phyloP scores from a whole-genome alignment of 2,797 vertebrate genomes.

The Xenentodon cancila region DNA sequence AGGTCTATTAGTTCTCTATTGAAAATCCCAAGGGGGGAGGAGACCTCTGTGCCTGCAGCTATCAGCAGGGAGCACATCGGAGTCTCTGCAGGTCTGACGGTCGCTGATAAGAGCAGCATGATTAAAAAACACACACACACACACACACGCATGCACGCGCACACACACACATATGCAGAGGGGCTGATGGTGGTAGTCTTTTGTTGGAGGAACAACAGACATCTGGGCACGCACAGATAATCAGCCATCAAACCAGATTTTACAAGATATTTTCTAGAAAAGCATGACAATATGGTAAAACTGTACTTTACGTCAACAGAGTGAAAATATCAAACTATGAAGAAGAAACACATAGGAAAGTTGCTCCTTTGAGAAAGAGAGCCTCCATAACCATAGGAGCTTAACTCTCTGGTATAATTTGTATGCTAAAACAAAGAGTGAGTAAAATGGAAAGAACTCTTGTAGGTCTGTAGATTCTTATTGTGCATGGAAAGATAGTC shows the following conservation, averaged over 20 bases:
- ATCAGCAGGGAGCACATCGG: conserved; percentile 80
- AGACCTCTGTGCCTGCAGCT: conserved; percentile 68
- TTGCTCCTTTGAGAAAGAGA: no score
- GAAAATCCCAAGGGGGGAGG: conserved; percentile 66
- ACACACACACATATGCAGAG: conserved; percentile 30
- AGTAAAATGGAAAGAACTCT: no score
- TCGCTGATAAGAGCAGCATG: conserved; percentile 78
- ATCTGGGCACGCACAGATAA: conserved; percentile 76
- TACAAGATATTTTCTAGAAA: conserved; percentile 60
- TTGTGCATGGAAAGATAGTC: no score
- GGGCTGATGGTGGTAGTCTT: conserved; percentile 62
- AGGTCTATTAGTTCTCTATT: conserved; percentile 78
- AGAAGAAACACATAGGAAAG: conserved; percentile 2
- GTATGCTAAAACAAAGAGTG: no score
- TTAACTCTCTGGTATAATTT: no score
- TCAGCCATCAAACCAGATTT: conserved; percentile 77
- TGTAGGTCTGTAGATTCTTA: no score
- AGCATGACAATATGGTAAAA: conserved; percentile 51
- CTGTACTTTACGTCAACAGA: conserved; percentile 31
- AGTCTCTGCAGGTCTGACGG: conserved; percentile 79
- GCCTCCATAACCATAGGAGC: no score
- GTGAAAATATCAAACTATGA: conserved; percentile 22
- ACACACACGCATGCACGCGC: no score
- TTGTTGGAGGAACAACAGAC: conserved; percentile 76
- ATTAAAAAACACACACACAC: conserved; percentile 62